These are phyloP conservation scores for Spodoptera exigua DNA, from an alignment of 2,888 invertebrate genomes.

Conservation along the genomic window DNA sequence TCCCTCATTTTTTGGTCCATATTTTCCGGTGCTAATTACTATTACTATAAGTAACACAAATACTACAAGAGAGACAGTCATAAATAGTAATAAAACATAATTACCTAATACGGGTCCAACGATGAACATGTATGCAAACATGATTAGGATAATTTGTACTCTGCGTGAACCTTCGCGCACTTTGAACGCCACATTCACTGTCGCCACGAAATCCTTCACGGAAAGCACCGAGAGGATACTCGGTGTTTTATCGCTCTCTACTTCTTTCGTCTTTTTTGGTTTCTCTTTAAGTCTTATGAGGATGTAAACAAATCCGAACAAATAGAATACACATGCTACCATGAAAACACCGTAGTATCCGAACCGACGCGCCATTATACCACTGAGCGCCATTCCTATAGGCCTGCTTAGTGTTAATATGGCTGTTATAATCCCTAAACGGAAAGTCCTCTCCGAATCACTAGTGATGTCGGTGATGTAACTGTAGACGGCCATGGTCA, in stretches of 20 bases:
- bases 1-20: neutral
- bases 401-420: conserved; percentile 87
- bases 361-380: conserved; percentile 84
- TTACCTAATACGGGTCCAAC: conserved; percentile 88
- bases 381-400: conserved; percentile 88
- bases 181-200: conserved; percentile 83
- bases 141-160: conserved; percentile 80
- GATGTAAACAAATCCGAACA: conserved; percentile 83
- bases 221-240: conserved; percentile 77
- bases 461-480: conserved; percentile 90
- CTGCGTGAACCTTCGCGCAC: conserved; percentile 76
- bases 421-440: conserved; percentile 90
- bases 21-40: too few relatives aligned
- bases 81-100: conserved; percentile 46
- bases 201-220: conserved; percentile 81
- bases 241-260: conserved; percentile 71
- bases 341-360: conserved; percentile 86
- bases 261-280: conserved; percentile 68
- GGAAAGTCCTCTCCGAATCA: conserved; percentile 89
- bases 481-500: conserved; percentile 90
- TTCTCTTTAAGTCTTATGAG: conserved; percentile 79
- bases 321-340: conserved; percentile 81
- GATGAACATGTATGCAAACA: conserved; percentile 86
- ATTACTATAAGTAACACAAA: neutral
- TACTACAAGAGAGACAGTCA: neutral